Conservation (phyloP, 2,797 vertebrate species). For the Eurystomus glaucurus region DNA sequence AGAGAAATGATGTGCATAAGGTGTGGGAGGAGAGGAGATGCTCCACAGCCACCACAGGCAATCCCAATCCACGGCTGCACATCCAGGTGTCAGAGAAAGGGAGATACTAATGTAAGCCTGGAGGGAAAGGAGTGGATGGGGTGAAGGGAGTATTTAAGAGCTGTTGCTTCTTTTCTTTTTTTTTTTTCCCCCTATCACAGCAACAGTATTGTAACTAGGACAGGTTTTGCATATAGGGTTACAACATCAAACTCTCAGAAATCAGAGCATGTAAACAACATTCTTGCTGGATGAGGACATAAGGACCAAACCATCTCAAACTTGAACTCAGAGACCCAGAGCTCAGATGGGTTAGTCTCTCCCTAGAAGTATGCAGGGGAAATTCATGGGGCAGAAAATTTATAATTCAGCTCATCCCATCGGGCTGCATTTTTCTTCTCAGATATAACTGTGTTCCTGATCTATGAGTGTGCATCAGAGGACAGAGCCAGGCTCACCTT, state of each 20-base stretch:
- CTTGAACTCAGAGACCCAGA: neutral
- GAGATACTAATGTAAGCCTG: neutral
- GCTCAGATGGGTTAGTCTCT: neutral
- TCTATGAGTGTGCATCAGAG: neutral
- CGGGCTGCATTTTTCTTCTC: neutral
- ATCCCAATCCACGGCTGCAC: neutral
- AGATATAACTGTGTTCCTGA: neutral
- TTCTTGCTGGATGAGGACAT: neutral
- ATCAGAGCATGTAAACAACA: slow-evolving; percentile 30
- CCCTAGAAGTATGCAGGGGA: neutral
- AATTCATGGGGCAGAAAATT: neutral
- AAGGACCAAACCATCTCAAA: neutral
- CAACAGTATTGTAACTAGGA: slow-evolving; percentile 44
- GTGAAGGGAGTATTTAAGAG: neutral
- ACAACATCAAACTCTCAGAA: slow-evolving; percentile 40
- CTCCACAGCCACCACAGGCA: slow-evolving; percentile 27
- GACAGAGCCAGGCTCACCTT: neutral
- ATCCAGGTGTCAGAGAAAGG: slow-evolving; percentile 17
- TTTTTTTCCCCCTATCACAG: rapidly evolving
- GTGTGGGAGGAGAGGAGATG: slow-evolving; percentile 65
- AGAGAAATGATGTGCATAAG: slow-evolving; percentile 57
- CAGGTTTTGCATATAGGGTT: slow-evolving; percentile 62
- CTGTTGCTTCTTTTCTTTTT: neutral
- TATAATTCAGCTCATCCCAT: neutral
- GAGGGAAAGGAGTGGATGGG: neutral